These are phyloP conservation scores for Tiaroga cobitis DNA, from an alignment of 2,797 vertebrate genomes.

Conservation along the genomic window DNA sequence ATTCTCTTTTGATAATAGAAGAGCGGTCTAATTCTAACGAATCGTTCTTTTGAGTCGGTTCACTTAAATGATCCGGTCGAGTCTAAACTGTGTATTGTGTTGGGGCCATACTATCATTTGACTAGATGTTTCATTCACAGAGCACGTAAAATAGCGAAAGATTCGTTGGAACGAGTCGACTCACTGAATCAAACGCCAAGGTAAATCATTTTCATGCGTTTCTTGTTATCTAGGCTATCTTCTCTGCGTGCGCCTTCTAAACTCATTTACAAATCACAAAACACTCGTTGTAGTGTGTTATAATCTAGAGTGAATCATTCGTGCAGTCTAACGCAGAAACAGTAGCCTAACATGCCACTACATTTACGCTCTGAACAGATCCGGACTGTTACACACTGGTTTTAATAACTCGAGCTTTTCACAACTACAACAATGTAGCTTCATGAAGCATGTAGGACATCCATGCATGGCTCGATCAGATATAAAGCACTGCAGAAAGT, in stretches of 20 bases:
- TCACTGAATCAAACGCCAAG: not conserved
- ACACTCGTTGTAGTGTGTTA: not conserved
- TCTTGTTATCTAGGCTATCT: not conserved
- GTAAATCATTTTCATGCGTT: not conserved
- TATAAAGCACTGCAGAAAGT: slow-evolving; percentile 11
- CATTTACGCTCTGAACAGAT: not conserved
- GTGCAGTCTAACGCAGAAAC: not conserved
- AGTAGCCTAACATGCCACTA: not conserved
- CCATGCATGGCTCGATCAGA: not conserved
- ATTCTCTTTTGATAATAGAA: not conserved
- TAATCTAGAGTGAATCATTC: not conserved
- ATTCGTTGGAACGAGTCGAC: not conserved
- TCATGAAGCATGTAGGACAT: not conserved
- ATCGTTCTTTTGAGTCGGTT: slow-evolving; percentile 4
- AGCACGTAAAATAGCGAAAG: not conserved
- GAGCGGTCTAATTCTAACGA: not conserved
- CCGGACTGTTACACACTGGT: not conserved
- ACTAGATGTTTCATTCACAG: not conserved
- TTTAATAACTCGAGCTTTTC: not conserved
- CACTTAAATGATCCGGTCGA: not conserved
- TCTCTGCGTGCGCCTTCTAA: not conserved
- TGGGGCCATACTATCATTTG: not conserved
- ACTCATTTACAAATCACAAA: not conserved
- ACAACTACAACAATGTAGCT: not conserved
- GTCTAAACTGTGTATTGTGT: not conserved